Evolutionary conservation across 2,113 vertebrate genomes (phyloP).

Genomic region (Eretmochelys imbricata): DNA sequence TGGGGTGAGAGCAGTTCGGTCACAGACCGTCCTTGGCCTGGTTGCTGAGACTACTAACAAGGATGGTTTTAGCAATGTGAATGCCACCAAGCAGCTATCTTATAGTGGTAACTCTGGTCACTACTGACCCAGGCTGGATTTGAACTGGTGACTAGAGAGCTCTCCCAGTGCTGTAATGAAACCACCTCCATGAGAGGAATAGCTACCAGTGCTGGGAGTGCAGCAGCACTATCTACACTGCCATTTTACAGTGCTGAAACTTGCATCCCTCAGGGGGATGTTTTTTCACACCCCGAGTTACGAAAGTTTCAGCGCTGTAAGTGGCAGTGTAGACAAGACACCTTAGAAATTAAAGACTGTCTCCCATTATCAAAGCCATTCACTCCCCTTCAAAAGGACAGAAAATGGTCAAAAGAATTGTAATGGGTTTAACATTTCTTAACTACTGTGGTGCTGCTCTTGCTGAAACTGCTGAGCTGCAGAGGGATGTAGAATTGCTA

Average conservation of each 20-base stretch:
- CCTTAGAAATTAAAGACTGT: neutral
- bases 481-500: neutral
- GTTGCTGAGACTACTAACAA: neutral
- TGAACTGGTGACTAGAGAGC: neutral
- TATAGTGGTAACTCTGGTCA: neutral
- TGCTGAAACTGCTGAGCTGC: conserved; percentile 34
- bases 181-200: too few relatives aligned
- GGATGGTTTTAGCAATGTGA: neutral
- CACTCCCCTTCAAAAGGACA: neutral
- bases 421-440: neutral
- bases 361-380: neutral
- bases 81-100: neutral
- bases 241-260: too few relatives aligned
- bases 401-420: neutral
- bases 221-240: too few relatives aligned
- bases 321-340: too few relatives aligned
- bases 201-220: too few relatives aligned
- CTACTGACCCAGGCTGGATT: neutral
- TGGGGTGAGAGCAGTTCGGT: neutral
- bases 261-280: too few relatives aligned
- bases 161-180: too few relatives aligned
- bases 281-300: too few relatives aligned
- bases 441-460: neutral
- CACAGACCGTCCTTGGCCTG: neutral
- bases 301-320: too few relatives aligned